phyloP scores from a whole-genome alignment of 2,888 invertebrate species.

The Synergus itoensis region DNA sequence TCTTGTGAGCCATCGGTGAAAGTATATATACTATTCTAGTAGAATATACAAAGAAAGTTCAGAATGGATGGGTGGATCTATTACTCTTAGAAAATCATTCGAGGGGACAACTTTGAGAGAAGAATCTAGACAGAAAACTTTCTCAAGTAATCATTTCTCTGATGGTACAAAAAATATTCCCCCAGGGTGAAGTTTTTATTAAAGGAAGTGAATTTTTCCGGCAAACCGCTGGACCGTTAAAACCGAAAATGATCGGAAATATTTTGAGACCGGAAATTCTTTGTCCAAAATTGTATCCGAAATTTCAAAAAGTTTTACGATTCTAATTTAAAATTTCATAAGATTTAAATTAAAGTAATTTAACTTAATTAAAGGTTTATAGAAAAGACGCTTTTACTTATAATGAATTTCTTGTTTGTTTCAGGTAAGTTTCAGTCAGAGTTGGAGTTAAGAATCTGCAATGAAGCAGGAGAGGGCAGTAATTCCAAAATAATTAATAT shows the following conservation, averaged over 20 bases:
- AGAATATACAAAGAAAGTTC: constrained; percentile 38
- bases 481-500: not conserved
- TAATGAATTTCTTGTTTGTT: constrained; percentile 20
- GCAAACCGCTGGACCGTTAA: too few species aligned
- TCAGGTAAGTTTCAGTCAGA: constrained; percentile 15
- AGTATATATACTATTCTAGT: constrained; percentile 26
- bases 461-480: not conserved
- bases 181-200: too few species aligned
- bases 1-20: constrained; percentile 6
- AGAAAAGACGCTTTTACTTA: not conserved
- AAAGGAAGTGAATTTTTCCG: not conserved
- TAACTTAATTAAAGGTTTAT: too few species aligned
- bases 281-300: too few species aligned
- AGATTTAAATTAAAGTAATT: too few species aligned
- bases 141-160: not conserved
- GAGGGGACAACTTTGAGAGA: not conserved
- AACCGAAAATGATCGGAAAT: too few species aligned
- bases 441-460: not conserved
- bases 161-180: not conserved
- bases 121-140: not conserved
- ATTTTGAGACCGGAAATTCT: too few species aligned
- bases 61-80: constrained; percentile 18
- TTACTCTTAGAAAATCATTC: not conserved
- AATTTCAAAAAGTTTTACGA: too few species aligned
- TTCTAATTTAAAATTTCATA: too few species aligned